These are phyloP conservation scores for Muscidifurax raptorellus DNA, from an alignment of 1,140 invertebrate genomes.

Conservation along the genomic window DNA sequence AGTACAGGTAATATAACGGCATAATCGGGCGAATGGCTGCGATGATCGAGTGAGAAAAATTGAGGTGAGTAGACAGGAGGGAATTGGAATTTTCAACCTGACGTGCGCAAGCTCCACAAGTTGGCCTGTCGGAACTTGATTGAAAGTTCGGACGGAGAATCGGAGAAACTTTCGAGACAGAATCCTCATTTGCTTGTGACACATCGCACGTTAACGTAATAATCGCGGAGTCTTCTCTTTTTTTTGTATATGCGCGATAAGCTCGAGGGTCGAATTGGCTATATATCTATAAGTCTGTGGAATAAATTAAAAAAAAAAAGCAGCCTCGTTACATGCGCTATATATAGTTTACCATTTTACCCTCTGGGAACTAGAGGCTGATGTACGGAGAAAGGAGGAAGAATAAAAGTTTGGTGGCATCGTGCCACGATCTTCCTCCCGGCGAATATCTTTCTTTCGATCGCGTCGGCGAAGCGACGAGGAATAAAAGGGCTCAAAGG, in stretches of 20 bases:
- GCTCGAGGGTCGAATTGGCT: too few species aligned
- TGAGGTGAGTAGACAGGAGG: background rate
- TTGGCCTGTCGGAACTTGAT: slow-evolving; percentile 65
- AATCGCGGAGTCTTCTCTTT: too few species aligned
- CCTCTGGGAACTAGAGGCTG: background rate
- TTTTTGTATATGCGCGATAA: too few species aligned
- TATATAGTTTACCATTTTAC: background rate
- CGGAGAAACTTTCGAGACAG: slow-evolving; percentile 20
- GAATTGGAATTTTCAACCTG: background rate
- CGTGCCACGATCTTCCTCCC: background rate
- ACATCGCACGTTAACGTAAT: too few species aligned
- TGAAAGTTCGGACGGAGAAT: slow-evolving; percentile 59
- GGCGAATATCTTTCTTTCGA: background rate
- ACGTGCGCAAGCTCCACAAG: slow-evolving; percentile 9
- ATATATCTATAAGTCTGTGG: too few species aligned
- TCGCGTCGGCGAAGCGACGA: background rate
- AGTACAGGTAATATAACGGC: background rate
- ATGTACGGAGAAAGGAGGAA: background rate
- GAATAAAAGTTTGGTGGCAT: slow-evolving; percentile 7
- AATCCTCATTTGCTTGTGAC: background rate
- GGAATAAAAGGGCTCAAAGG: slow-evolving; percentile 1
- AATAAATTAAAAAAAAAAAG: too few species aligned
- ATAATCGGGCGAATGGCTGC: too few species aligned
- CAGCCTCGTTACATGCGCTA: too few species aligned
- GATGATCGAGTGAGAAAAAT: background rate